A percentile compares a stretch with the other conserved stretches of the same genome.
Evolutionary conservation across 2,797 vertebrate species (phyloP).

Genomic region (Vipera latastei): DNA sequence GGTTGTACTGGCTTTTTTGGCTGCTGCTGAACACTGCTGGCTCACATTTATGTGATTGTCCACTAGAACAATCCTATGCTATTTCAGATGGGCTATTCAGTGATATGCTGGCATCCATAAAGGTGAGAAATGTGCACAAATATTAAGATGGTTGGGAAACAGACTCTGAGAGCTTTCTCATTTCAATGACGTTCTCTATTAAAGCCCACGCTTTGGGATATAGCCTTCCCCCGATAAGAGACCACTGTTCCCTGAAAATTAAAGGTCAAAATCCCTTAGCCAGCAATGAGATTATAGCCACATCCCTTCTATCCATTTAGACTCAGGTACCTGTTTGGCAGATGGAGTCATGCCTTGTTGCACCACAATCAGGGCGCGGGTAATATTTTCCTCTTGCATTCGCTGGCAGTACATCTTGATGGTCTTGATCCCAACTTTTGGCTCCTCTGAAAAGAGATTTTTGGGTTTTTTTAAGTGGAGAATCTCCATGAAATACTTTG

Average conservation of each 20-base stretch:
- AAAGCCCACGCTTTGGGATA: background rate
- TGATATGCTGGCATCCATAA: background rate
- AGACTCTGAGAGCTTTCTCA: background rate
- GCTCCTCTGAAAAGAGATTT: constrained; percentile 82
- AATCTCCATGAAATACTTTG: background rate
- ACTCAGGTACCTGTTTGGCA: constrained; percentile 84
- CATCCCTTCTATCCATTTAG: background rate
- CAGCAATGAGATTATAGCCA: background rate
- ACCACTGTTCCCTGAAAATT: background rate
- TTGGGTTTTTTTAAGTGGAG: rapidly evolving
- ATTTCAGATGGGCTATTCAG: background rate
- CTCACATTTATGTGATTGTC: background rate
- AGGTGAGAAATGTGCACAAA: background rate
- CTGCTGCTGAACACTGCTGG: background rate
- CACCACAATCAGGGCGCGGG: constrained; percentile 90
- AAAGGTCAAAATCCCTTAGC: too few species aligned
- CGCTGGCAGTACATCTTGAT: constrained; percentile 99
- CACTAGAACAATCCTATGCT: background rate
- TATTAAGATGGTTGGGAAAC: background rate
- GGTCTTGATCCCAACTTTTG: constrained; percentile 97
- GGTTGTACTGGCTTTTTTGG: background rate
- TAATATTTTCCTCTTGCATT: constrained; percentile 99
- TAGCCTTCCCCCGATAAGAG: background rate
- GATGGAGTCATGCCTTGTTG: constrained; percentile 98
- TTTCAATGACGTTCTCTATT: too few species aligned